phyloP scores from a whole-genome alignment of 2,888 invertebrate species.

The Chloroclysta siterata region DNA sequence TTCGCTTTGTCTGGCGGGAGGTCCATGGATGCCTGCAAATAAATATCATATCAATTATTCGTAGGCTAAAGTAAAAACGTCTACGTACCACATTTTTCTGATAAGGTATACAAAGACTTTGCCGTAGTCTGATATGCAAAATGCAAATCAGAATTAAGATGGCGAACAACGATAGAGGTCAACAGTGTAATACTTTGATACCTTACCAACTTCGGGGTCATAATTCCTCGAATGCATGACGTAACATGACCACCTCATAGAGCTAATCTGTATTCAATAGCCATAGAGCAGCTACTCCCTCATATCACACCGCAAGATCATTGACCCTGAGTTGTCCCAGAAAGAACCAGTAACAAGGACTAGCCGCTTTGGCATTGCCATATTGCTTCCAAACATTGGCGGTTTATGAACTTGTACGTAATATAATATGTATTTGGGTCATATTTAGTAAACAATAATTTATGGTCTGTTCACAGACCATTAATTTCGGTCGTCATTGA shows the following conservation, averaged over 20 bases:
- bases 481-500: slow-evolving; percentile 30
- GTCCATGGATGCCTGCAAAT: slow-evolving; percentile 98
- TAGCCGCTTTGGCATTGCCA: not conserved
- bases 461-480: slow-evolving; percentile 27
- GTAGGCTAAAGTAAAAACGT: no score
- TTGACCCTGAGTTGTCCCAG: not conserved
- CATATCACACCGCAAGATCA: not conserved
- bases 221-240: slow-evolving; percentile 6
- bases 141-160: not conserved
- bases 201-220: not conserved
- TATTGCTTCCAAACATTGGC: slow-evolving; percentile 6
- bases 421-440: slow-evolving; percentile 27
- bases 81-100: no score
- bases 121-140: not conserved
- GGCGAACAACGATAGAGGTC: not conserved
- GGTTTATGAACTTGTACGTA: slow-evolving; percentile 1
- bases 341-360: not conserved
- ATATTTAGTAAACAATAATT: slow-evolving; percentile 34
- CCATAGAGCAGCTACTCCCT: not conserved
- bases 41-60: slow-evolving; percentile 18
- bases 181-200: not conserved
- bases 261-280: slow-evolving; percentile 16
- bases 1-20: slow-evolving; percentile 99
- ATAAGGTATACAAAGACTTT: no score
- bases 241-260: slow-evolving; percentile 10